Conservation (phyloP, 2,888 invertebrate species). For the Orthosia incerta region DNA sequence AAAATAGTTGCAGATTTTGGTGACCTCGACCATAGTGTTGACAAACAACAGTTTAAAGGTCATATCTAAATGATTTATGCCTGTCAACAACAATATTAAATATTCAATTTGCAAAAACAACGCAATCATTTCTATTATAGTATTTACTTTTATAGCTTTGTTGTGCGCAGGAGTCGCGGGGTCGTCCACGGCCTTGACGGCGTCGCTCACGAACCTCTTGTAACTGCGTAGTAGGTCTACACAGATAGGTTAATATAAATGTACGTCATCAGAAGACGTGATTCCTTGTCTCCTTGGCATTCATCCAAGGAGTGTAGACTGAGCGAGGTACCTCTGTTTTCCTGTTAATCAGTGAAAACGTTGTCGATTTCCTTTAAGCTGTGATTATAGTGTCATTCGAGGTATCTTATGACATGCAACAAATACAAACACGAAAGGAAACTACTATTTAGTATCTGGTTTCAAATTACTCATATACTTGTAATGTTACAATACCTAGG, state of each 20-base stretch:
- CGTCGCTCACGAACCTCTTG: constrained; percentile 61
- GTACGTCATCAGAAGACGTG: constrained; percentile 18
- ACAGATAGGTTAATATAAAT: not conserved
- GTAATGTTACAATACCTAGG: not conserved
- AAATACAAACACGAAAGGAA: not conserved
- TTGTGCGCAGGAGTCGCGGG: constrained; percentile 71
- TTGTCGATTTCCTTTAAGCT: not conserved
- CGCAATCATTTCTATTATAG: constrained; percentile 23
- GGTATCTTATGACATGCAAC: not conserved
- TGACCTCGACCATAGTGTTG: not conserved
- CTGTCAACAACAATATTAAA: constrained; percentile 15
- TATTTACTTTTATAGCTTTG: constrained; percentile 67
- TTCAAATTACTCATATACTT: not conserved
- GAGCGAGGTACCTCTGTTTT: not conserved
- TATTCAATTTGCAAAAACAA: constrained; percentile 32
- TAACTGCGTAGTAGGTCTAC: constrained; percentile 38
- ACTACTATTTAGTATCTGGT: not conserved
- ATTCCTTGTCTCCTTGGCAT: constrained; percentile 26
- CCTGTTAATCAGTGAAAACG: not conserved
- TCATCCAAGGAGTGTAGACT: constrained; percentile 19
- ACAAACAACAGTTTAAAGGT: constrained; percentile 17
- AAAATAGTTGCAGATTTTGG: not conserved
- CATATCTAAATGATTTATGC: constrained; percentile 8
- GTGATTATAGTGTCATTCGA: not conserved
- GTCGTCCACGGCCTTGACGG: constrained; percentile 72